Evolutionary conservation across 2,113 vertebrate genomes (phyloP).

Genomic region (Triplophysa tibetana): DNA sequence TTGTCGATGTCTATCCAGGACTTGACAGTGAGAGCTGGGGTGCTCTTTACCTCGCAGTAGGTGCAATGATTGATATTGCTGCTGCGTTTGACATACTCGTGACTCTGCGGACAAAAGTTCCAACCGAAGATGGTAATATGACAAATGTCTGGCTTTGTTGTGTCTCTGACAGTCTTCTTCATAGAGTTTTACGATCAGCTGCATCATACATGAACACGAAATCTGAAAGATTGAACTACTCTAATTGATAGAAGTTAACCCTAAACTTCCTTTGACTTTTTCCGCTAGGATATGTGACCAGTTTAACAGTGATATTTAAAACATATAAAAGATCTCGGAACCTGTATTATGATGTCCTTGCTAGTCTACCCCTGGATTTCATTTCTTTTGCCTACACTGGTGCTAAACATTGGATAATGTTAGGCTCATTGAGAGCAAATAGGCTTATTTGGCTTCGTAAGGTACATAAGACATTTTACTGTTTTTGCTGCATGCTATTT

Average conservation of each 20-base stretch:
- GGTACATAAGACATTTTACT: constrained; percentile 15
- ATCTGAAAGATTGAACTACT: not conserved
- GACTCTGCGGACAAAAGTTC: constrained; percentile 32
- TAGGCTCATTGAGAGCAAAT: constrained; percentile 26
- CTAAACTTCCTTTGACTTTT: not conserved
- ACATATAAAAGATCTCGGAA: constrained; percentile 38
- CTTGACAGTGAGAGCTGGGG: constrained; percentile 7
- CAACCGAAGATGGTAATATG: constrained; percentile 46
- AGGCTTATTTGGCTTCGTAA: constrained; percentile 46
- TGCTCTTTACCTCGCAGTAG: not conserved
- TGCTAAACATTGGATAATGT: constrained; percentile 17
- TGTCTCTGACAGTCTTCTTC: not conserved
- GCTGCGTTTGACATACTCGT: constrained; percentile 40
- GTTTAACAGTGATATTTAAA: constrained; percentile 29
- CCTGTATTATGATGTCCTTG: constrained; percentile 44
- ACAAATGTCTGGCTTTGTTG: not conserved
- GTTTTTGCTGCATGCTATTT: not conserved
- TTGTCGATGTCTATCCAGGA: constrained; percentile 2
- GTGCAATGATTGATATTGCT: constrained; percentile 5
- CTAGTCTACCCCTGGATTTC: constrained; percentile 42
- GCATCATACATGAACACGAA: too few species aligned
- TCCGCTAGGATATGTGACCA: constrained; percentile 32
- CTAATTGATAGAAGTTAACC: not conserved
- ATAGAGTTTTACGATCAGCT: not conserved
- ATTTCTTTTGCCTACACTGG: constrained; percentile 2